Conservation (phyloP, 2,797 vertebrate species). For the Linurgus olivaceus region DNA sequence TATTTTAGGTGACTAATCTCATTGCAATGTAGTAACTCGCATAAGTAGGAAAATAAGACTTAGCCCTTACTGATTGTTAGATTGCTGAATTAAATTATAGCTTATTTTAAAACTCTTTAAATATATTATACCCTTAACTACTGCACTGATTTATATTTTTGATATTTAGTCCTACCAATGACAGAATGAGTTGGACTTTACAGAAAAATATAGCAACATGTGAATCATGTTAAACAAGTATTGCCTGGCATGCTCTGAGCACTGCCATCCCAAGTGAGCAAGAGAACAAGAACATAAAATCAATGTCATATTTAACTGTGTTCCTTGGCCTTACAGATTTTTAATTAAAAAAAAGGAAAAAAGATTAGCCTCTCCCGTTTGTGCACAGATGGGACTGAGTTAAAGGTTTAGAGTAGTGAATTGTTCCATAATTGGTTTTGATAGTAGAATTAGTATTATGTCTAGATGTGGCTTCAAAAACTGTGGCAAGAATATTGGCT, state of each 20-base stretch:
- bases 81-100: neutral
- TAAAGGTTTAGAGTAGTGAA: neutral
- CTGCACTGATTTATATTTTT: neutral
- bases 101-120: constrained; percentile 3
- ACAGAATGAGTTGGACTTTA: neutral
- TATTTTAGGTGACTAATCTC: constrained; percentile 45
- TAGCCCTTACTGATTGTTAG: neutral
- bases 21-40: neutral
- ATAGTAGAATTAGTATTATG: neutral
- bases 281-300: neutral
- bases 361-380: accelerated
- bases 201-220: neutral
- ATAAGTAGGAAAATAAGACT: constrained; percentile 11
- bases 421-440: neutral
- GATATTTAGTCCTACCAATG: neutral
- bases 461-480: neutral
- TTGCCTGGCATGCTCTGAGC: neutral
- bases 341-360: neutral
- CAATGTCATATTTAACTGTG: neutral
- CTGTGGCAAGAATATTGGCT: neutral
- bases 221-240: neutral
- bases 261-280: neutral
- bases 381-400: neutral
- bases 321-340: neutral
- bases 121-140: neutral